Conservation (phyloP, 2,888 invertebrate species). For the Cheilosia grossa region DNA sequence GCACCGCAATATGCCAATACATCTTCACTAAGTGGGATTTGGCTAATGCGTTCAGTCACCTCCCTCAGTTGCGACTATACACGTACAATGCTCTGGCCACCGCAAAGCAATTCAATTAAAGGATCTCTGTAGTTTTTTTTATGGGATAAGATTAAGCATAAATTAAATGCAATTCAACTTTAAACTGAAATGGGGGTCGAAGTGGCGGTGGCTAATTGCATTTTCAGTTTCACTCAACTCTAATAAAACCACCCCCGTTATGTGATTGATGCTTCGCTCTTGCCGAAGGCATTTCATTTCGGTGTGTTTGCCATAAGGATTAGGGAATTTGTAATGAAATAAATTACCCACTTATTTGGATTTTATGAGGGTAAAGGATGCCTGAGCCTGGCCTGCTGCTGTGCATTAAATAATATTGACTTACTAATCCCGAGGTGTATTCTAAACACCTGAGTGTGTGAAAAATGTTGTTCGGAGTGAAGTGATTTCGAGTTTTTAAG, state of each 20-base stretch:
- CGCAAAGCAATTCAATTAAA: conserved; percentile 72
- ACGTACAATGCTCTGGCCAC: conserved; percentile 21
- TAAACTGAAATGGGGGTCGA: conserved; percentile 31
- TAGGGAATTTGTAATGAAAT: conserved; percentile 76
- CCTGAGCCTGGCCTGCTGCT: conserved; percentile 27
- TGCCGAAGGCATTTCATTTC: conserved; percentile 37
- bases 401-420: conserved; percentile 76
- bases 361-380: conserved; percentile 43
- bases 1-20: conserved; percentile 73
- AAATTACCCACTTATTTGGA: conserved; percentile 72
- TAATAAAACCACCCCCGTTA: conserved; percentile 48
- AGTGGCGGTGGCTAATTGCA: conserved; percentile 63
- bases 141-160: conserved; percentile 48
- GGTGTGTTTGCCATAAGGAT: conserved; percentile 74
- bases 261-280: conserved; percentile 57
- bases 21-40: conserved; percentile 71
- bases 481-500: conserved; percentile 9
- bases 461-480: conserved; percentile 19
- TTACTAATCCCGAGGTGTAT: conserved; percentile 75
- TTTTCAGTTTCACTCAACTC: conserved; percentile 54
- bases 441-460: conserved; percentile 76
- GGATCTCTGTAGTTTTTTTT: conserved; percentile 57
- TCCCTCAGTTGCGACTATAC: conserved; percentile 6
- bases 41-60: conserved; percentile 54
- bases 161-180: conserved; percentile 61